Conservation (phyloP, 2,888 invertebrate genomes). For the Stegana nigrithorax region DNA sequence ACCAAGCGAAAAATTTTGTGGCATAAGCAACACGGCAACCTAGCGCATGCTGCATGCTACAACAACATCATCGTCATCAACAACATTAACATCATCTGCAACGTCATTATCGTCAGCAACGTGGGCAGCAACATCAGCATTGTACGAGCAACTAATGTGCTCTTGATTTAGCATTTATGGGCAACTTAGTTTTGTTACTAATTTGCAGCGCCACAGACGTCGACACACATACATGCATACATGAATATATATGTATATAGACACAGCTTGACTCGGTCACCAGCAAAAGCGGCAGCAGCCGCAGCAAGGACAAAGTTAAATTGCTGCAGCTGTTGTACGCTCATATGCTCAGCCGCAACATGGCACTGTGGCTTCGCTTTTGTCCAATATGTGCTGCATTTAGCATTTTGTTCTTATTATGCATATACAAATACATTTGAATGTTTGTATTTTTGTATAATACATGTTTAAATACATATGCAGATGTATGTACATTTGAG, state of each 20-base stretch:
- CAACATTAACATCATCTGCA: background rate
- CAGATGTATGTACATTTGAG: background rate
- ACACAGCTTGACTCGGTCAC: too few relatives aligned
- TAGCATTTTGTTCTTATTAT: too few relatives aligned
- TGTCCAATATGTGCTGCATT: too few relatives aligned
- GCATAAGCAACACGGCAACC: too few relatives aligned
- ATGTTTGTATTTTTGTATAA: background rate
- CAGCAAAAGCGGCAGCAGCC: too few relatives aligned
- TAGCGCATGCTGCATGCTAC: too few relatives aligned
- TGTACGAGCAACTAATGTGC: constrained; percentile 27
- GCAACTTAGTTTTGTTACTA: constrained; percentile 1
- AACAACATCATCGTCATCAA: background rate
- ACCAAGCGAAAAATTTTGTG: too few relatives aligned
- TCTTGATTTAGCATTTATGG: constrained; percentile 32
- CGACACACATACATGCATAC: background rate
- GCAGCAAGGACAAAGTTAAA: background rate
- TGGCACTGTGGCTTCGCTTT: too few relatives aligned
- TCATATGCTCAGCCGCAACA: too few relatives aligned
- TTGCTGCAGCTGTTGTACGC: constrained; percentile 9
- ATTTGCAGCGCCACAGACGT: background rate
- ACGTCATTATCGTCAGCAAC: constrained; percentile 28
- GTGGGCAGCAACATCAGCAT: constrained; percentile 22
- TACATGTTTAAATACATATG: background rate
- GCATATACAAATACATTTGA: too few relatives aligned
- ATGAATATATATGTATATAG: background rate